phyloP scores from a whole-genome alignment of 2,797 vertebrate species.

The Catostomus latipinnis region DNA sequence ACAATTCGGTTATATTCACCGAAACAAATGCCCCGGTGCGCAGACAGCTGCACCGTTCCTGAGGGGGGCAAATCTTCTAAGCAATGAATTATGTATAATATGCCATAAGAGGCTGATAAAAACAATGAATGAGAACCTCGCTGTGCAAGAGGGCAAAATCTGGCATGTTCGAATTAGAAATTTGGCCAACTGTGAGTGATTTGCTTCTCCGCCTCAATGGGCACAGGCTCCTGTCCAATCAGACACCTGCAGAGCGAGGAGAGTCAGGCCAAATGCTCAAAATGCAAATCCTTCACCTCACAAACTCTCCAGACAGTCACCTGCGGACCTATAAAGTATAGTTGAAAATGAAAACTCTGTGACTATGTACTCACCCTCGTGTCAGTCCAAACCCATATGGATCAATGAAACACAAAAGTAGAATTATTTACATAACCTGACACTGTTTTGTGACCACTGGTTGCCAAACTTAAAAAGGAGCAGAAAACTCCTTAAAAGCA shows the following conservation, averaged over 20 bases:
- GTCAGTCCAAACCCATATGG: too few species aligned
- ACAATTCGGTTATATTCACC: not conserved
- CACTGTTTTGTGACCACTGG: too few species aligned
- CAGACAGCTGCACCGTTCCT: not conserved
- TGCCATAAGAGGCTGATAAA: constrained; percentile 24
- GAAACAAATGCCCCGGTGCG: constrained; percentile 7
- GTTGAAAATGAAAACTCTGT: too few species aligned
- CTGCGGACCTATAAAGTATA: not conserved
- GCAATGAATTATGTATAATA: constrained; percentile 30
- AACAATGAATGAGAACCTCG: constrained; percentile 3
- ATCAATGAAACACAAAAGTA: too few species aligned
- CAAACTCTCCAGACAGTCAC: constrained; percentile 21
- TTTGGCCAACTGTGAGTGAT: constrained; percentile 15
- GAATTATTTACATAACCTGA: too few species aligned
- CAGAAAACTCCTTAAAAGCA: too few species aligned
- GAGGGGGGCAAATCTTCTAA: constrained; percentile 36
- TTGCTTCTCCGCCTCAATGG: constrained; percentile 12
- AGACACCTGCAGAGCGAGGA: constrained; percentile 35
- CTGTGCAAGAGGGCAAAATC: not conserved
- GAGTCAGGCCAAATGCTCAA: constrained; percentile 4
- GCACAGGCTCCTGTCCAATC: constrained; percentile 34
- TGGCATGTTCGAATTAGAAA: constrained; percentile 30
- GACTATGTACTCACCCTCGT: too few species aligned
- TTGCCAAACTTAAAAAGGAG: too few species aligned
- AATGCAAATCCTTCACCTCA: constrained; percentile 27